A percentile compares a stretch with the other conserved stretches of the same genome.
These are phyloP conservation scores for Noturus placidus DNA, from an alignment of 2,113 vertebrate species.

Conservation along the genomic window DNA sequence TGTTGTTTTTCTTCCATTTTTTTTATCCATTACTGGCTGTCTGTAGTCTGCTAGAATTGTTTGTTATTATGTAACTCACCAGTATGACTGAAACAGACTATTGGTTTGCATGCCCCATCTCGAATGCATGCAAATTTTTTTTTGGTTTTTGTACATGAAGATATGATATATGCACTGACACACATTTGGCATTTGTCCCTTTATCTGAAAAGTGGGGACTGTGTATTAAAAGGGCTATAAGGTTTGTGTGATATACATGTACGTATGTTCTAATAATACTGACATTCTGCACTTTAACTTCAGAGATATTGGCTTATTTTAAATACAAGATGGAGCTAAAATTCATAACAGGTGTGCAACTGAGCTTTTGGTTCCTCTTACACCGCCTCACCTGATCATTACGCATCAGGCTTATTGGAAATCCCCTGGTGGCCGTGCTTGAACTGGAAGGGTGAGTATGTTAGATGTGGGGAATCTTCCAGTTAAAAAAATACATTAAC, in stretches of 20 bases:
- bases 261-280: background rate
- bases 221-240: background rate
- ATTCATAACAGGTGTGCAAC: background rate
- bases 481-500: constrained; percentile 42
- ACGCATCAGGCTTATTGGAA: constrained; percentile 1
- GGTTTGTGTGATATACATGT: background rate
- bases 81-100: background rate
- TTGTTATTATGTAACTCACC: background rate
- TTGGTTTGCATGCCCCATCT: background rate
- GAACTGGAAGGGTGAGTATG: constrained; percentile 28
- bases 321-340: background rate
- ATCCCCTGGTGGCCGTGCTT: constrained; percentile 29
- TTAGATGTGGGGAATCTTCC: constrained; percentile 40
- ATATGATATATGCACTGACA: background rate
- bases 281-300: background rate
- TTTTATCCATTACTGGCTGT: background rate
- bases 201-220: background rate
- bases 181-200: background rate
- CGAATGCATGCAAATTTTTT: background rate
- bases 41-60: background rate
- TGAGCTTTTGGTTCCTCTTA: background rate
- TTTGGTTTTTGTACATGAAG: background rate
- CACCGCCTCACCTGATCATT: constrained; percentile 28
- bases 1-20: background rate
- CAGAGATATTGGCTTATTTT: background rate